Percentiles rank a stretch among this genome's conserved stretches.
Conservation (phyloP, 2,113 vertebrate species). For the Nyctereutes procyonoides region DNA sequence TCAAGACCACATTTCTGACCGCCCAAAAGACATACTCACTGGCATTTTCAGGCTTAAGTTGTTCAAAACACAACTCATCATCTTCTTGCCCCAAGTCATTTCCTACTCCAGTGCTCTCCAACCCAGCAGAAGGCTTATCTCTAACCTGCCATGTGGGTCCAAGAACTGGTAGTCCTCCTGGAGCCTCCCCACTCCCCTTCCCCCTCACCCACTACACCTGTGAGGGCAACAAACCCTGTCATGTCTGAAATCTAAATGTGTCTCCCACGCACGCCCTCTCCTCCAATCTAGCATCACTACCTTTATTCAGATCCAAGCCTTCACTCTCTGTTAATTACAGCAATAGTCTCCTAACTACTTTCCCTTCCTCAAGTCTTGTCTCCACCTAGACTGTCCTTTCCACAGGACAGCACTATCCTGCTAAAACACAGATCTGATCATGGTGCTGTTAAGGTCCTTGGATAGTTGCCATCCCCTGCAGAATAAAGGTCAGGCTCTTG, state of each 20-base stretch:
- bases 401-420: not conserved
- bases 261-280: not conserved
- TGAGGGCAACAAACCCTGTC: not conserved
- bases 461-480: not conserved
- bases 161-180: not conserved
- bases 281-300: not conserved
- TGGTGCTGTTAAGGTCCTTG: not conserved
- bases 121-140: not conserved
- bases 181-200: not conserved
- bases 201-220: no score
- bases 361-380: not conserved
- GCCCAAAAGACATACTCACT: not conserved
- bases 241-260: not conserved
- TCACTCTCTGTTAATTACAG: not conserved
- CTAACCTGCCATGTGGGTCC: not conserved
- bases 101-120: not conserved
- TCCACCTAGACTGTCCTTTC: not conserved
- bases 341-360: not conserved
- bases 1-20: not conserved
- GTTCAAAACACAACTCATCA: not conserved
- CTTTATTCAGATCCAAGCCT: not conserved
- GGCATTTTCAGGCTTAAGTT: not conserved
- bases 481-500: not conserved
- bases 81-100: not conserved
- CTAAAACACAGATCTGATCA: not conserved